Evolutionary conservation across 2,888 invertebrate genomes (phyloP).

Genomic region (Scelioninae gen. 1): DNA sequence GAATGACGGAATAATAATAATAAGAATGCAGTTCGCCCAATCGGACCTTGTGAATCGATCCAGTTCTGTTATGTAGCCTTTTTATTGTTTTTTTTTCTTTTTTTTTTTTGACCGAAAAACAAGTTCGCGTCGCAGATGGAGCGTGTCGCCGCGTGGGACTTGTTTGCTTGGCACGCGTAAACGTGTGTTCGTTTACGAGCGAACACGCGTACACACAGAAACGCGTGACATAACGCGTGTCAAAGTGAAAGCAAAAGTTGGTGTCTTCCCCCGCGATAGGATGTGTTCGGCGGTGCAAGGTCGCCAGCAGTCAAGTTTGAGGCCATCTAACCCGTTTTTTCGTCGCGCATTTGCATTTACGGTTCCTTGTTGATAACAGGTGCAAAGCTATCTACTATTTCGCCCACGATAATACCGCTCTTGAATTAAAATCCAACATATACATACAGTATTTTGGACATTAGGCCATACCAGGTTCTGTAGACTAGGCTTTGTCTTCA

Average conservation of each 20-base stretch:
- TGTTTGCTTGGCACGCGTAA: slow-evolving; percentile 48
- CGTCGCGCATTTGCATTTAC: slow-evolving; percentile 49
- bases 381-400: slow-evolving; percentile 17
- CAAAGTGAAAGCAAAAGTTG: slow-evolving; percentile 63
- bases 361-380: slow-evolving; percentile 43
- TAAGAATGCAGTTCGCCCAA: slow-evolving; percentile 23
- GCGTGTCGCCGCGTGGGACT: slow-evolving; percentile 58
- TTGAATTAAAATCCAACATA: slow-evolving; percentile 9
- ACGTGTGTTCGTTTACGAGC: slow-evolving; percentile 23
- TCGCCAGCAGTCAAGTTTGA: slow-evolving; percentile 61
- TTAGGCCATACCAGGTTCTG: no score
- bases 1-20: slow-evolving; percentile 27
- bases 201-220: slow-evolving; percentile 7
- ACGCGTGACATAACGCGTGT: slow-evolving; percentile 51
- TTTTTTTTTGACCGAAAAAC: slow-evolving; percentile 4
- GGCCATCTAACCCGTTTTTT: slow-evolving; percentile 56
- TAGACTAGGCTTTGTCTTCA: no score
- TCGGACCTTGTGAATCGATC: slow-evolving; percentile 25
- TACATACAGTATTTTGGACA: no score
- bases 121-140: slow-evolving; percentile 26
- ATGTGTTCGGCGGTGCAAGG: slow-evolving; percentile 58
- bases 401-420: slow-evolving; percentile 26
- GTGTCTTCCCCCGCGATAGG: slow-evolving; percentile 50
- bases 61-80: background rate
- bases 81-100: no score